Conservation (phyloP, 2,888 invertebrate species). For the Ptychoptera albimana region DNA sequence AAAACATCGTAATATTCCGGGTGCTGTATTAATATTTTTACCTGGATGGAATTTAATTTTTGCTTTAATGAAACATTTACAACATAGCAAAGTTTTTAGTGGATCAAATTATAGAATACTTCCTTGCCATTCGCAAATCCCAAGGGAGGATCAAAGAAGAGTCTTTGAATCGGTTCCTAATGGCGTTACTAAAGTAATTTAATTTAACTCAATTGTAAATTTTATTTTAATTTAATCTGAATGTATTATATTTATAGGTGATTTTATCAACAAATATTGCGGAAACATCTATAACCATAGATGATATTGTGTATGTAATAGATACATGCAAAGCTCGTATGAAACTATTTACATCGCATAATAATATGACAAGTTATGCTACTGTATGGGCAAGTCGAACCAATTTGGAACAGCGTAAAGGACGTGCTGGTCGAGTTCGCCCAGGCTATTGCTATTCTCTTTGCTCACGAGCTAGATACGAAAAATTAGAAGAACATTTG, state of each 20-base stretch:
- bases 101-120: conserved; percentile 55
- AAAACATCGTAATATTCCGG: conserved; percentile 42
- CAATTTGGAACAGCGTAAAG: conserved; percentile 82
- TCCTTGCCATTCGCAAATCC: conserved; percentile 95
- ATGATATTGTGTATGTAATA: conserved; percentile 95
- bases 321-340: conserved; percentile 96
- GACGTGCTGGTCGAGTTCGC: conserved; percentile 88
- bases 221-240: not conserved
- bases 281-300: conserved; percentile 94
- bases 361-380: conserved; percentile 97
- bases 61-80: conserved; percentile 71
- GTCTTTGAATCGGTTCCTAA: conserved; percentile 80
- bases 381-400: conserved; percentile 92
- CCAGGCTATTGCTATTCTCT: conserved; percentile 90
- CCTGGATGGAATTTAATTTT: conserved; percentile 98
- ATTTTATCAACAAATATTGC: conserved; percentile 97
- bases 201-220: not conserved
- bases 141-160: conserved; percentile 82
- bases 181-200: conserved; percentile 68
- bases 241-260: conserved; percentile 38
- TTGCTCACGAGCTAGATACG: conserved; percentile 60
- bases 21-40: conserved; percentile 82
- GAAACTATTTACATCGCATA: conserved; percentile 95
- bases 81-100: conserved; percentile 57
- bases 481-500: conserved; percentile 69